Percentiles rank a stretch among this genome's conserved stretches.
phyloP scores from a whole-genome alignment of 2,888 invertebrate genomes.

The Orthosia gothica region DNA sequence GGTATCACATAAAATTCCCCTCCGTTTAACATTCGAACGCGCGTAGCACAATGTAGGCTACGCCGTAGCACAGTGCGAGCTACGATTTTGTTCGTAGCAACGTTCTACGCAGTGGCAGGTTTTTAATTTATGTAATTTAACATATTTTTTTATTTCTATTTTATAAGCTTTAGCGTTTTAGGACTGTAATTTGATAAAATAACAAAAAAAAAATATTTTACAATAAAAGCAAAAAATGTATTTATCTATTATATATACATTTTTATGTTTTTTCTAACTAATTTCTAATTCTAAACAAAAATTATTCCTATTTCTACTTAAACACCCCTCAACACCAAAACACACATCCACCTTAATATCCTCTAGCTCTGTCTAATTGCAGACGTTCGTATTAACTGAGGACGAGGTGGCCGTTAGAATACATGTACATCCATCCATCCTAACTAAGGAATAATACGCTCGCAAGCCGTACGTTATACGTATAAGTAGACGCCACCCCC shows the following conservation, averaged over 20 bases:
- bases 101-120: background rate
- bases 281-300: too few relatives aligned
- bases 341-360: slow-evolving; percentile 1
- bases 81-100: slow-evolving; percentile 15
- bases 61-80: slow-evolving; percentile 34
- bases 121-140: too few relatives aligned
- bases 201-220: too few relatives aligned
- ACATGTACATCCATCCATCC: slow-evolving; percentile 38
- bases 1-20: background rate
- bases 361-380: slow-evolving; percentile 39
- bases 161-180: too few relatives aligned
- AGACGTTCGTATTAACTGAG: slow-evolving; percentile 30
- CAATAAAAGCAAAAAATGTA: too few relatives aligned
- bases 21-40: background rate
- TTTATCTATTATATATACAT: too few relatives aligned
- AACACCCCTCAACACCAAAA: background rate
- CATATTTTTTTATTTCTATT: too few relatives aligned
- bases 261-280: too few relatives aligned
- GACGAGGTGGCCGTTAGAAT: slow-evolving; percentile 36
- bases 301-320: too few relatives aligned
- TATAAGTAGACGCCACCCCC: slow-evolving; percentile 28
- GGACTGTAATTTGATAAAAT: too few relatives aligned
- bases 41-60: slow-evolving; percentile 5
- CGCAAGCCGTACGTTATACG: slow-evolving; percentile 32
- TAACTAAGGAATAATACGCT: slow-evolving; percentile 48